A percentile compares a stretch with the other conserved stretches of the same genome.
Conservation (phyloP, 2,888 invertebrate species). For the Cybosia mesomella region DNA sequence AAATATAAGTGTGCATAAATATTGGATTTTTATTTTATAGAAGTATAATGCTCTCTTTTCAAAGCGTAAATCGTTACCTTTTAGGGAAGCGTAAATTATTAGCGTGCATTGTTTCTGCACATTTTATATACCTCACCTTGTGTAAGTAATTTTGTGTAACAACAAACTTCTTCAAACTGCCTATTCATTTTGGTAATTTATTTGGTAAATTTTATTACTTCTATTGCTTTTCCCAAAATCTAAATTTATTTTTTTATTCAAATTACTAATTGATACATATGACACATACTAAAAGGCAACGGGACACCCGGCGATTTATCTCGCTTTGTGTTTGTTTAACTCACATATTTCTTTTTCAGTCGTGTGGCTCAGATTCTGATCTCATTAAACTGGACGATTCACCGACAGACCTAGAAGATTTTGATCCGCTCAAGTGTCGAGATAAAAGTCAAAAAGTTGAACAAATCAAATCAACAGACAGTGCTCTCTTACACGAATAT, state of each 20-base stretch:
- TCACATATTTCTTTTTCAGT: conserved; percentile 77
- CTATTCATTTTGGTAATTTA: neutral
- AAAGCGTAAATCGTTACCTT: conserved; percentile 11
- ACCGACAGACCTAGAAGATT: conserved; percentile 78
- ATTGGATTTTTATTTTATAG: conserved; percentile 56
- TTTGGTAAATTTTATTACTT: neutral
- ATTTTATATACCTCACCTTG: conserved; percentile 10
- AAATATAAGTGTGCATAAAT: conserved; percentile 54
- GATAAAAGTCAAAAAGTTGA: conserved; percentile 72
- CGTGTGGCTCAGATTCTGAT: conserved; percentile 78
- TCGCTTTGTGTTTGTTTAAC: conserved; percentile 63
- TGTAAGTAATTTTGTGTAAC: conserved; percentile 23
- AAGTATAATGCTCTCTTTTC: conserved; percentile 29
- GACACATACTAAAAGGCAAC: conserved; percentile 22
- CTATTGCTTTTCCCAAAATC: neutral
- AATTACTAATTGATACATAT: conserved; percentile 15
- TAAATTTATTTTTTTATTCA: conserved; percentile 8
- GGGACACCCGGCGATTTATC: conserved; percentile 27
- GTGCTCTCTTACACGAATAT: conserved; percentile 91
- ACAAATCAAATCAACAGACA: conserved; percentile 84
- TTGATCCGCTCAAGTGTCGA: conserved; percentile 78
- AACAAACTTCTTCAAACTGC: conserved; percentile 1
- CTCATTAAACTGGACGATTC: conserved; percentile 82
- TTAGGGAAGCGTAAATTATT: conserved; percentile 1
- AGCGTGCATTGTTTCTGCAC: conserved; percentile 8